Evolutionary conservation across 2,888 invertebrate species (phyloP), one percentile per base, ranked within the genome.

Genomic region (Drosophila lutescens): DNA sequence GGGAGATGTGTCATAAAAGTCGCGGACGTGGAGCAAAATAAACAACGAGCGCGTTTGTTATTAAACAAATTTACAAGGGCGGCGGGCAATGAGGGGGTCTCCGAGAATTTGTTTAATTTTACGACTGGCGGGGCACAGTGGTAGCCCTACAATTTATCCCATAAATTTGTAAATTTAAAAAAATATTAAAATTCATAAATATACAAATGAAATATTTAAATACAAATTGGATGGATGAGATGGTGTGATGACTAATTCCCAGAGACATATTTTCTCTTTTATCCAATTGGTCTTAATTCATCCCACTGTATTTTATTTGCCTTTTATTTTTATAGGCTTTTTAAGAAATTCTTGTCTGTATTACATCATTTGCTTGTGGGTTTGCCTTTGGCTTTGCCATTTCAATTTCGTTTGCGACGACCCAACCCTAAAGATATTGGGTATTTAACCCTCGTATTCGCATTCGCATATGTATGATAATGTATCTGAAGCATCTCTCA

Each of bases 351-450:
- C 72, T 72, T 76, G 26, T 59, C 51, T 26, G 54, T 50, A 86
- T 81, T 81, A 80, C 81, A 86, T 86, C 43, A 43, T 43, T 38
- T 34, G 32, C 32, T 12, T 10, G 5, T 43, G 32, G 10, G 10
- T 10, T 12, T 43, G 41, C 20, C 10, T 8, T 20, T 40, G 15
- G 4, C 4, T 15, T 40, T 40, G 15, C 9, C 40, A 40, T 40
- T 81, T 70, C 58, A 62, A 71, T 80, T 80, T n/a, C 75, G 57
- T 67, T 78, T 77, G 43, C 50, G 55, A 23, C 30, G 36, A 46
- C 41, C 12, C 63, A 34, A n/a, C 41, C 41, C 63, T 47, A 41
- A 30, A 38, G 17, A 20, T 7, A 17, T 23, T 23, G 62, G 20
- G 34, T 15, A 41, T 49, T 62, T 49, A 62, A 62, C 63, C 62